Percentiles rank a stretch among this genome's conserved stretches.
phyloP scores from a whole-genome alignment of 2,113 vertebrate genomes.

The Chelonoidis abingdonii region DNA sequence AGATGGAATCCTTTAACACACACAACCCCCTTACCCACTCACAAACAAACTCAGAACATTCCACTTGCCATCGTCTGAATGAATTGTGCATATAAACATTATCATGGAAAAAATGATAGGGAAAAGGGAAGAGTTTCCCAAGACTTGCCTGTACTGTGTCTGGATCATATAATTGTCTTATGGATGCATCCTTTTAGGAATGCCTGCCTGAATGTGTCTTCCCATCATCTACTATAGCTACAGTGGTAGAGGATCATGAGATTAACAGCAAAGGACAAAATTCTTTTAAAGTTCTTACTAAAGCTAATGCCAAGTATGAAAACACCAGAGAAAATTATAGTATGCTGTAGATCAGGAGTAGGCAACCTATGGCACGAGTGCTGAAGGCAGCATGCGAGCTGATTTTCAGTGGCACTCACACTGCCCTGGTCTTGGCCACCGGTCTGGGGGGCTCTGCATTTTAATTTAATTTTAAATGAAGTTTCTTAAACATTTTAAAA shows the following conservation, averaged over 20 bases:
- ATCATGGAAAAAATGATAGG: not conserved
- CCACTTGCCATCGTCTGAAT: no score
- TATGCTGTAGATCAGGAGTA: not conserved
- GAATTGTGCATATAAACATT: not conserved
- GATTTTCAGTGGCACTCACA: no score
- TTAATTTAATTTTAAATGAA: no score
- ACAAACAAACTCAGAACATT: no score
- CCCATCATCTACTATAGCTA: not conserved
- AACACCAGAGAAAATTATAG: not conserved
- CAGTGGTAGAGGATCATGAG: no score
- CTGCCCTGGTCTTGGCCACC: no score
- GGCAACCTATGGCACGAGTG: no score
- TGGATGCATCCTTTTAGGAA: not conserved
- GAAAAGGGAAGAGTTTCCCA: not conserved
- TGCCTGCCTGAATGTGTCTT: not conserved
- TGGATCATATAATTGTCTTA: not conserved
- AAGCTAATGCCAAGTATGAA: not conserved
- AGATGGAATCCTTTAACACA: no score
- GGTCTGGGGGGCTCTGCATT: no score
- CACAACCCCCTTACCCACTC: no score
- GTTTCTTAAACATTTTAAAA: no score
- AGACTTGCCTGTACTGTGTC: not conserved
- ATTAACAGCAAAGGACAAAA: not conserved
- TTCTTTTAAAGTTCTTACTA: not conserved
- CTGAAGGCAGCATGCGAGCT: no score